Evolutionary conservation across 2,888 invertebrate species (phyloP), one percentile per base, ranked within the genome.

Genomic region (Sepiola atlantica): DNA sequence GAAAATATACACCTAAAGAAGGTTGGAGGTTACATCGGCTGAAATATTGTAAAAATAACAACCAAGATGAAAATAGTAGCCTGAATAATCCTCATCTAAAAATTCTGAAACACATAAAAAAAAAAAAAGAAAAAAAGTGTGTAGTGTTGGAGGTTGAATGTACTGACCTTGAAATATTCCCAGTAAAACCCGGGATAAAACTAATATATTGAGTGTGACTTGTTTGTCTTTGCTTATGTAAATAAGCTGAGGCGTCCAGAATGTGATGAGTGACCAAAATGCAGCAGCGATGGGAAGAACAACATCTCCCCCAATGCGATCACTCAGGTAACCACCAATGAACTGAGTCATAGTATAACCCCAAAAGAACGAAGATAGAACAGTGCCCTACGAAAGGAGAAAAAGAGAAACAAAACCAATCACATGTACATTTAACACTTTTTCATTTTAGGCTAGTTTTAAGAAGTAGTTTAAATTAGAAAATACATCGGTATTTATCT

Each of bases 291-390:
- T 97, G 93, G 98, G 97, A 95, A 98, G 98, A 28, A 98, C 98
- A 94, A 98, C 97, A 96, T 98, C 98, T 0, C 98, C 98, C 61
- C 98, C 98, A 94, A 98, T 97, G 94, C 98, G 95, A 95, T 98
- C 98, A 95, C 97, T 97, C 35, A 97, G 95, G 95, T 97, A 97
- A 8, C 98, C 98, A 54, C 97, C 97, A n/a, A 97, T 96, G 93
- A 97, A 96, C 96, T 97, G 97, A 0, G 98, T 98, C 95, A 98
- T 97, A 0, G 98, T 98, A 96, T 98, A 98, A 93, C 98, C 98
- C 98, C 98, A 98, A 96, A 98, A 98, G 96, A 98, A 98, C 54
- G 98, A 98, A 45, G 98, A 98, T 55, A 98, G 97, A 94, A 98
- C 98, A 1, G 98, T 98, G n/a, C 98, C 98, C 97, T 97, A 95